A percentile compares a stretch with the other conserved stretches of the same genome.
Conservation (phyloP, 35 echinoderm and acorn worm genomes). For the Patiria miniata region DNA sequence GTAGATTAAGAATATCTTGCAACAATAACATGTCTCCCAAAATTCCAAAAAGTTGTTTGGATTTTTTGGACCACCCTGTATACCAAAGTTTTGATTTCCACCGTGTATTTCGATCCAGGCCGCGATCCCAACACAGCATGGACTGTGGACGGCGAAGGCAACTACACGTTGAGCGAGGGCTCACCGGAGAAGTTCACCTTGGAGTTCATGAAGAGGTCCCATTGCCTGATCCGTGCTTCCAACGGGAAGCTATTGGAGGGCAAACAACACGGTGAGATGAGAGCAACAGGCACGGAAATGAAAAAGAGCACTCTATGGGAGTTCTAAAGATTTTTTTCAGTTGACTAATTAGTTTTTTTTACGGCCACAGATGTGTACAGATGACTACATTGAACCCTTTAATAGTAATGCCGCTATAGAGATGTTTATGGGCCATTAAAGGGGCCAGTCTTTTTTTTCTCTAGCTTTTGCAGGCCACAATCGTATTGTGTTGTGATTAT, state of each 20-base stretch:
- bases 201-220: background rate
- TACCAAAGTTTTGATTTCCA: too few species aligned
- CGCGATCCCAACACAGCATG: background rate
- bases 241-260: background rate
- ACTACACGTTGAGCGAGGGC: conserved; percentile 24
- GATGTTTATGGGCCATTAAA: too few species aligned
- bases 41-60: too few species aligned
- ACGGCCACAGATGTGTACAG: background rate
- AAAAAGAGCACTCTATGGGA: conserved; percentile 18
- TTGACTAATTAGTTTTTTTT: background rate
- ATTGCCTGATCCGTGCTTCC: conserved; percentile 17
- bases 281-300: background rate
- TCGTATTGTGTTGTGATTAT: too few species aligned
- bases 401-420: too few species aligned
- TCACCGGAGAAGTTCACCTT: conserved; percentile 20
- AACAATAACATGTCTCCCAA: too few species aligned
- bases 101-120: conserved; percentile 15
- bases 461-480: too few species aligned
- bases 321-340: background rate
- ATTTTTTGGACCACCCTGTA: too few species aligned
- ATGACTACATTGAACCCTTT: too few species aligned
- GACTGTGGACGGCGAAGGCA: conserved; percentile 2
- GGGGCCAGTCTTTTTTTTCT: too few species aligned
- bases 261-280: conserved; percentile 11
- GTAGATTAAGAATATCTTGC: too few species aligned